phyloP scores from a whole-genome alignment of 2,888 invertebrate genomes.

The Troides helena region DNA sequence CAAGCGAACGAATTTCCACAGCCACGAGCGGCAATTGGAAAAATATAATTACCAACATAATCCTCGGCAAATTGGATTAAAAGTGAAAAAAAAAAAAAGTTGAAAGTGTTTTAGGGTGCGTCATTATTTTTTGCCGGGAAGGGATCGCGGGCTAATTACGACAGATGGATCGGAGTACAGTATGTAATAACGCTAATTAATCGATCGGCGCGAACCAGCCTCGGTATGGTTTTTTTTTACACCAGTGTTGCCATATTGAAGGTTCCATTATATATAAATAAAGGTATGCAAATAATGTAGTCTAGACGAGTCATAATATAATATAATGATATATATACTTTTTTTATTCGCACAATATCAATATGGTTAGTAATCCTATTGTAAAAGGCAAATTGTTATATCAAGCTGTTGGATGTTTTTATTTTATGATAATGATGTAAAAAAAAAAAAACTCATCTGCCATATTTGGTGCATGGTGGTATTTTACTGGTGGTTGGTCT shows the following conservation, averaged over 20 bases:
- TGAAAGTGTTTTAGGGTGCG: conserved; percentile 78
- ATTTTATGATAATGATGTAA: no score
- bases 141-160: conserved; percentile 76
- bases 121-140: conserved; percentile 77
- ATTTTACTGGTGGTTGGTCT: no score
- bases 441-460: no score
- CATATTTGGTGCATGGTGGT: no score
- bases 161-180: conserved; percentile 75
- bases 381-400: no score
- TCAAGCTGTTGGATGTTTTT: no score
- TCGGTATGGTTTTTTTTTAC: conserved; percentile 52
- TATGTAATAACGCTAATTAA: conserved; percentile 78
- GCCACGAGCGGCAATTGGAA: conserved; percentile 73
- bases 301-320: conserved; percentile 6
- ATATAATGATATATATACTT: not conserved
- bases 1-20: conserved; percentile 68
- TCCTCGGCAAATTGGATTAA: conserved; percentile 81
- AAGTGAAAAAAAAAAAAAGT: conserved; percentile 74
- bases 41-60: conserved; percentile 81
- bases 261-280: conserved; percentile 31
- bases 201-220: conserved; percentile 62
- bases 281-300: conserved; percentile 16
- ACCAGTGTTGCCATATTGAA: conserved; percentile 36
- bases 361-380: no score
- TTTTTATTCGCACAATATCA: no score